A percentile compares a stretch with the other conserved stretches of the same genome.
phyloP scores from a whole-genome alignment of 2,797 vertebrate genomes.

The Galago senegalensis region DNA sequence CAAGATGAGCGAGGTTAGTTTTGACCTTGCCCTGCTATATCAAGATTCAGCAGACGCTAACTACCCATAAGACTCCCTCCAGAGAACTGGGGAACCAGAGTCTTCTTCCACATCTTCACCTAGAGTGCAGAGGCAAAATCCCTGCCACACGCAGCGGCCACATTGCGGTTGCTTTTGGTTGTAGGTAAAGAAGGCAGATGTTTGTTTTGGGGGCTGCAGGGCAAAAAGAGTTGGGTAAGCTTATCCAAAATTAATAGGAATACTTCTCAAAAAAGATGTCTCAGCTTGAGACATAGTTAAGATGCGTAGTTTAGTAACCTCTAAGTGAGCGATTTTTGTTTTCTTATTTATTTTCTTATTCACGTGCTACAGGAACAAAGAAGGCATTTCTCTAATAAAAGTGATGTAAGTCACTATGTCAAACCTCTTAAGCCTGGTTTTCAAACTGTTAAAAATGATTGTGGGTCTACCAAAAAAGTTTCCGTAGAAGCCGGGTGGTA shows the following conservation, averaged over 20 bases:
- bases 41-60: background rate
- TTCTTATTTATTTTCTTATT: conserved; percentile 35
- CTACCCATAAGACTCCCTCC: background rate
- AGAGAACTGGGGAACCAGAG: background rate
- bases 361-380: background rate
- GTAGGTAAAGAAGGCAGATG: background rate
- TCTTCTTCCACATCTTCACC: background rate
- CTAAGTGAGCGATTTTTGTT: background rate
- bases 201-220: background rate
- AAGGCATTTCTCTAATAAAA: background rate
- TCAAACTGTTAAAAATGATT: background rate
- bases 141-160: too few species aligned
- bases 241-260: background rate
- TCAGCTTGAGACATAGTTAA: background rate
- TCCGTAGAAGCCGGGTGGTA: background rate
- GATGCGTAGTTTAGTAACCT: background rate
- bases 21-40: conserved; percentile 4
- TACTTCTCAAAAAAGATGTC: background rate
- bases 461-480: background rate
- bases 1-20: background rate
- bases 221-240: background rate
- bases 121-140: background rate
- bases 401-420: background rate
- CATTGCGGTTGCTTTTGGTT: background rate
- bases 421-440: background rate